phyloP scores from a whole-genome alignment of 53 echinoderm and acorn worm genomes.

The Holothuria scabra region DNA sequence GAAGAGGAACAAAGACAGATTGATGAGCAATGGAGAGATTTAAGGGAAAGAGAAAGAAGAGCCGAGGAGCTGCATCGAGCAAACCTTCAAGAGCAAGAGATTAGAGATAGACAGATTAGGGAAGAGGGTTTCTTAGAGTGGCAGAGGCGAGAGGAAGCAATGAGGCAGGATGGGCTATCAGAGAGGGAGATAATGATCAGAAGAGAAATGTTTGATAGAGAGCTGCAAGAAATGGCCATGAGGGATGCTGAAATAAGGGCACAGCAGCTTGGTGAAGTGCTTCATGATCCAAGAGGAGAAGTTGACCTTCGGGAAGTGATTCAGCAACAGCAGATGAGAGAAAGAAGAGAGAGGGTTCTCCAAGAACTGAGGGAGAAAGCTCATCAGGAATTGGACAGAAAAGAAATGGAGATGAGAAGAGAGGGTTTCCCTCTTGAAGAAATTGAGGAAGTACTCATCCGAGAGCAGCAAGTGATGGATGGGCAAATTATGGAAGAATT shows the following conservation, averaged over 20 bases:
- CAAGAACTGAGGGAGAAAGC: constrained; percentile 16
- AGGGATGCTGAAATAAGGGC: constrained; percentile 21
- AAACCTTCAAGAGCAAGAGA: constrained; percentile 19
- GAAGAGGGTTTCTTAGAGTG: constrained; percentile 12
- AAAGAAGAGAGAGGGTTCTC: background rate
- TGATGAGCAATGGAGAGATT: background rate
- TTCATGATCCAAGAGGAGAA: constrained; percentile 24
- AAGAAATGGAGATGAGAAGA: constrained; percentile 24
- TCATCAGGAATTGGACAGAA: constrained; percentile 10
- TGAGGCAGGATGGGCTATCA: constrained; percentile 15
- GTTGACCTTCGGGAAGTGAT: constrained; percentile 22
- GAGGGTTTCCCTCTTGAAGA: background rate
- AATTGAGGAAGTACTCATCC: background rate
- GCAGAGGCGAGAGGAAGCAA: constrained; percentile 24
- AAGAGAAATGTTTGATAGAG: constrained; percentile 27
- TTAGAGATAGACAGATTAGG: constrained; percentile 14
- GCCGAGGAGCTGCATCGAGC: constrained; percentile 6
- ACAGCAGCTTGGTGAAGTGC: constrained; percentile 29
- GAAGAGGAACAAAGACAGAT: constrained; percentile 7
- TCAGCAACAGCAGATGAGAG: constrained; percentile 29
- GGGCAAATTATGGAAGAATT: constrained; percentile 23
- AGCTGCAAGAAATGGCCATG: constrained; percentile 11
- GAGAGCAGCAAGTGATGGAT: background rate
- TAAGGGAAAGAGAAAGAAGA: constrained; percentile 12
- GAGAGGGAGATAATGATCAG: constrained; percentile 15